Evolutionary conservation across 2,113 vertebrate species (phyloP).

Genomic region (Ceyx cyanopectus): DNA sequence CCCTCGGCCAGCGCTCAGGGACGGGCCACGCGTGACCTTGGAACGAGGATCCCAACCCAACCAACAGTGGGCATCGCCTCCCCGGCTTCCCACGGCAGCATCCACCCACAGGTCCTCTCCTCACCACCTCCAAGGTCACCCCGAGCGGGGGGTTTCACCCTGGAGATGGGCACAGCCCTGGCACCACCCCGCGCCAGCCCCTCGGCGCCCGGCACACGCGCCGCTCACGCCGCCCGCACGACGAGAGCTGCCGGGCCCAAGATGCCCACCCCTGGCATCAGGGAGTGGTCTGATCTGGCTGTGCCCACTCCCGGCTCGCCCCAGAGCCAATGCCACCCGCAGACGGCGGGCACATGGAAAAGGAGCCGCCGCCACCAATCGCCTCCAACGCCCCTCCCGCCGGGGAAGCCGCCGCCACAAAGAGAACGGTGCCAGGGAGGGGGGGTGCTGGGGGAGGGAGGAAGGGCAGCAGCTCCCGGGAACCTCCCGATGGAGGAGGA

Average conservation of each 20-base stretch:
- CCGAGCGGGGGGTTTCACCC: rapidly evolving
- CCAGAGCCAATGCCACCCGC: neutral
- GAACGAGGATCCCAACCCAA: rapidly evolving
- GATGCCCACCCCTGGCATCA: neutral
- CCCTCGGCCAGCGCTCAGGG: rapidly evolving
- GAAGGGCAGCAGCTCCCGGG: neutral
- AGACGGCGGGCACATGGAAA: neutral
- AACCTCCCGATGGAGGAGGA: neutral
- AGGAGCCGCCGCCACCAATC: neutral
- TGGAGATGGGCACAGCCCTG: no score
- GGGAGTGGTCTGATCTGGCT: neutral
- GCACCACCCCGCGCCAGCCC: neutral
- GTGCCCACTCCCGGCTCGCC: neutral
- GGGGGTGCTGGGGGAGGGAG: neutral
- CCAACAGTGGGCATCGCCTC: neutral
- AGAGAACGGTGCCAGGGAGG: neutral
- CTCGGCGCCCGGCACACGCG: neutral
- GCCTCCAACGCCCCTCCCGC: neutral
- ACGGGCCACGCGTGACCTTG: neutral
- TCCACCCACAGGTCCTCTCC: rapidly evolving
- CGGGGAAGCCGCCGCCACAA: neutral
- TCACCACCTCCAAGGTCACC: neutral
- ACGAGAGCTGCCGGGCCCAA: no score
- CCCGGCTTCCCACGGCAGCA: rapidly evolving
- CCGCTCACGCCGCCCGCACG: neutral